These are phyloP conservation scores for Heloderma charlesbogerti DNA, from an alignment of 2,113 vertebrate species.

Conservation along the genomic window DNA sequence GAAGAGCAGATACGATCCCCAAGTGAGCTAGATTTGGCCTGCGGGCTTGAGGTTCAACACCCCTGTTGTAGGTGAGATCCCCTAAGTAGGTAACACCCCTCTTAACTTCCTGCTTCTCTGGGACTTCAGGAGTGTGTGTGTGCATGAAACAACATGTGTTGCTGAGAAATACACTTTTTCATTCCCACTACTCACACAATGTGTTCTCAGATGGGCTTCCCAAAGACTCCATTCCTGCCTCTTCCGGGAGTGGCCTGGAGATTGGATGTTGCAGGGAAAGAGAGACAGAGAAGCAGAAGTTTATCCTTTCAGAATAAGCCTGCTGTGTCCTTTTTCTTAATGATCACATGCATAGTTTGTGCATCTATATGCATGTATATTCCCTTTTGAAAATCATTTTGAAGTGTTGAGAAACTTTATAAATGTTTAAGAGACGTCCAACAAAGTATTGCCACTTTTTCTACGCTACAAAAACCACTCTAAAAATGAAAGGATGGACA, in stretches of 20 bases:
- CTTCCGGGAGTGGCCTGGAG: conserved; percentile 87
- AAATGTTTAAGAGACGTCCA: neutral
- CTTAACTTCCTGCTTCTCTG: too few relatives aligned
- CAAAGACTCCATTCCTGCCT: conserved; percentile 88
- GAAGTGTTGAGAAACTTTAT: neutral
- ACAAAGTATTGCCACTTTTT: neutral
- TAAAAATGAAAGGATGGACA: too few relatives aligned
- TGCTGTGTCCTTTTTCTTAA: too few relatives aligned
- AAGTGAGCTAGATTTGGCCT: too few relatives aligned
- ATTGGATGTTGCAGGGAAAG: neutral
- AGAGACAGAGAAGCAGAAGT: accelerated
- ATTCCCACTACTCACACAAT: conserved; percentile 82
- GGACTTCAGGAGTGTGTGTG: too few relatives aligned
- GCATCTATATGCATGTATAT: neutral
- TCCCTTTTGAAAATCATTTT: too few relatives aligned
- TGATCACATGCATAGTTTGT: neutral
- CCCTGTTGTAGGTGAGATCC: too few relatives aligned
- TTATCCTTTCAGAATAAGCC: neutral
- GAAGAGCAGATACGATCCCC: too few relatives aligned
- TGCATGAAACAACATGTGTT: too few relatives aligned
- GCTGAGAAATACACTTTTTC: neutral
- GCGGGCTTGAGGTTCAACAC: too few relatives aligned
- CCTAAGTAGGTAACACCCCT: too few relatives aligned
- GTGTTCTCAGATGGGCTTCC: conserved; percentile 79
- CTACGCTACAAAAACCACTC: too few relatives aligned